Base-by-base conservation (phyloP, 2,888 invertebrate species). In the Folsomia manolachei region DNA sequence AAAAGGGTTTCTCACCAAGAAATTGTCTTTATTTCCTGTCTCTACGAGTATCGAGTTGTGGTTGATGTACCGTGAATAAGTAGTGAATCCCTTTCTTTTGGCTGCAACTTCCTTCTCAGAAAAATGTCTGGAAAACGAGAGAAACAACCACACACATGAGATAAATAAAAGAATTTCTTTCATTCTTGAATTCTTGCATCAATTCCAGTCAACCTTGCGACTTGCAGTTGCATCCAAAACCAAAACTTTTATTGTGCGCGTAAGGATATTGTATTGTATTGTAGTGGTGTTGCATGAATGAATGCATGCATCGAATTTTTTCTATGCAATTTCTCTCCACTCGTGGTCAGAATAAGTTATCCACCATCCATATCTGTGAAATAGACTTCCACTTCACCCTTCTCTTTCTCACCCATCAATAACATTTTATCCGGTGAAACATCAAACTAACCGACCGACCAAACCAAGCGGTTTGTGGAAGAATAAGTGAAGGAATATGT, bases 1-100 rank as follows among this genome's bases (percentile, higher is more conserved):
- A n/a, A n/a, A n/a, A n/a, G n/a, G n/a, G n/a, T 9, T 60, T 60
- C 64, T 69, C 72, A 1, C 27, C 62, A 52, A 69, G 53, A 51
- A 27, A 68, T 27, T 68, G 27, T 64, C 64, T 64, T 64, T 27
- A 64, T 64, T 64, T 19, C 27, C 39, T 14, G 39, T 39, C 39
- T 39, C 27, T 27, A 27, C n/a, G 23, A 23, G 62, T 62, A 14
- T 62, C 9, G 27, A 14, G 39, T 39, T 14, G 39, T 39, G 18
- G 2, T 26, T 62, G 21, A 62, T 64, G 26, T 4, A 64, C n/a
- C 26, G 27, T 64, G 27, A 9, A 27, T 7, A 27, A 27, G 2
- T 64, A 27, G 25, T 64, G 64, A 27, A 64, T 64, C 64, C 23
- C 39, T 39, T 39, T 14, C 39, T 39, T 14, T 14, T 39, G 4